Percentiles rank a stretch among this genome's conserved stretches.
Evolutionary conservation across 2,797 vertebrate species (phyloP).

Genomic region (Crossoptilon crossoptilon): DNA sequence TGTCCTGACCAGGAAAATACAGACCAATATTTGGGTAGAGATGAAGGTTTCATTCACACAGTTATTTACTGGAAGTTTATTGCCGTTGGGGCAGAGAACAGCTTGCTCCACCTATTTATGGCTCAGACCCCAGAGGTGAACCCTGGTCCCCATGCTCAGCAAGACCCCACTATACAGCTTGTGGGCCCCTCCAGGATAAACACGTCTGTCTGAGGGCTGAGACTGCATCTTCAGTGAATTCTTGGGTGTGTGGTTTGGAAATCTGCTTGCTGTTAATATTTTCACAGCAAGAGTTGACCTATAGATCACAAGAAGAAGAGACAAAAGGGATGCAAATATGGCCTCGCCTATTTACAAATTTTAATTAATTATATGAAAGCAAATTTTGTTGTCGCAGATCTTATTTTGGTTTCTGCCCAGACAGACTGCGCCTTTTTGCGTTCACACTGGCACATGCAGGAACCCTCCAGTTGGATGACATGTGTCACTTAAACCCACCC

Average conservation of each 20-base stretch:
- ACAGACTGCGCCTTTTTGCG: constrained; percentile 45
- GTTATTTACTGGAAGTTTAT: background rate
- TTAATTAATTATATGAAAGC: constrained; percentile 9
- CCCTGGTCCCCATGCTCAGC: background rate
- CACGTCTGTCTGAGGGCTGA: background rate
- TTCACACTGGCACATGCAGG: background rate
- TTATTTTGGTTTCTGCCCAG: constrained; percentile 21
- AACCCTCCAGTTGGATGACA: constrained; percentile 46
- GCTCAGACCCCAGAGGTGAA: background rate
- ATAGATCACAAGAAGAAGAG: background rate
- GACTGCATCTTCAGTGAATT: fast-evolving
- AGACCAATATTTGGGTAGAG: fast-evolving
- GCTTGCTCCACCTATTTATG: background rate
- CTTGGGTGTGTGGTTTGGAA: background rate
- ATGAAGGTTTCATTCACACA: background rate
- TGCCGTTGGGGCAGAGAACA: background rate
- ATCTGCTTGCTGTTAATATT: constrained; percentile 29
- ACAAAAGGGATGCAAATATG: constrained; percentile 41
- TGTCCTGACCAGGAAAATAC: fast-evolving
- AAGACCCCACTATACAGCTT: fast-evolving
- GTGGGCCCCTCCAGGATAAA: background rate
- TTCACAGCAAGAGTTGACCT: constrained; percentile 42
- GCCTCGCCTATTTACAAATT: constrained; percentile 19
- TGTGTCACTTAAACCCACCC: constrained; percentile 35
- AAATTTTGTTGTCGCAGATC: constrained; percentile 7